Base-by-base conservation (phyloP, 2,888 invertebrate genomes). In the Alloscopus bannaensis region DNA sequence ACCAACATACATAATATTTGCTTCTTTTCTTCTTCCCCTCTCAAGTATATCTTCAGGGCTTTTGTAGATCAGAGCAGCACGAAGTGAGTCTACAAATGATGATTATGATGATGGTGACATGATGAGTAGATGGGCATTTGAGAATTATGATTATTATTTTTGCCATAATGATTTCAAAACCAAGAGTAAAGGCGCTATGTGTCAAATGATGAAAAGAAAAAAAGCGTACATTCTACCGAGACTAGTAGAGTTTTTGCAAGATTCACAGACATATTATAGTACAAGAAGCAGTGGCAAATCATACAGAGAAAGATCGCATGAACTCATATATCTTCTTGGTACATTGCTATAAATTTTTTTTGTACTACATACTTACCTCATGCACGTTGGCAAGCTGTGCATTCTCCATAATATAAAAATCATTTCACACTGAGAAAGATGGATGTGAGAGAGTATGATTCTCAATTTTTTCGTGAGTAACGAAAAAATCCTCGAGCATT, bases 41-140 rank as follows among this genome's bases (percentile, higher is more conserved):
- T 47, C 31, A 45, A 28, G 31, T 68, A 65, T 69, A 70, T 77
- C 70, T 77, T 45, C 66, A 70, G 77, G 77, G 69, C 70, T 71
- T 78, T 78, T 78, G 65, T 78, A 78, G 78, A 78, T 70, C 78
- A 78, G 78, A 78, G 78, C 77, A 77, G 77, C 78, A 78, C 78
- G 77, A 65, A 57, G 57, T 57, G 24, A 60, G 42, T 60, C 45
- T 50, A 68, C 60, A 50, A 64, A 60, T 64, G 57, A 59, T 55
- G 70, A 79, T 79, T 65, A 79, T 79, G 66, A 79, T 79, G 71
- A 72, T 60, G 72, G 79, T 71, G 79, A 79, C 79, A 79, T 72
- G 79, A 72, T 62, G 72, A 71, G 79, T 79, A 66, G 59, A 79
- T 72, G 79, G 50, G 59, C 79, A 72, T 71, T 66, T 70, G 59